Evolutionary conservation across 2,113 vertebrate species (phyloP).

Genomic region (Lycaon pictus): DNA sequence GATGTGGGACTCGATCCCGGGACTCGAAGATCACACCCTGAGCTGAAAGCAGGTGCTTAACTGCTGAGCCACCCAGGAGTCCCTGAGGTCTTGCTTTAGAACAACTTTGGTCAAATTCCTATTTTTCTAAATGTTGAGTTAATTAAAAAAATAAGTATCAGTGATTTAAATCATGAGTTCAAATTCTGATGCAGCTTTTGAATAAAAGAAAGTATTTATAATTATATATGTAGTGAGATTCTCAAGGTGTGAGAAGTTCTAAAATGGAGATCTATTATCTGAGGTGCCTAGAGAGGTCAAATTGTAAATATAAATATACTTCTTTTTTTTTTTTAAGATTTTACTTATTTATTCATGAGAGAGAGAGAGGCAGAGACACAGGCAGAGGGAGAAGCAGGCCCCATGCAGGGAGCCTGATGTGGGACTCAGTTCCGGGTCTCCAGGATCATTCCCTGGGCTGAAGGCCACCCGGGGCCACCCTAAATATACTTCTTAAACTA

Average conservation of each 20-base stretch:
- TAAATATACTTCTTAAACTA: slow-evolving; percentile 2
- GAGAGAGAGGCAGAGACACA: too few relatives aligned
- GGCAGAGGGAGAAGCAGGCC: too few relatives aligned
- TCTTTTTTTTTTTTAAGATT: background rate
- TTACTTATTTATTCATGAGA: too few relatives aligned
- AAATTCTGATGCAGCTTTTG: slow-evolving; percentile 48
- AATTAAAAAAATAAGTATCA: background rate
- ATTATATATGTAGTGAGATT: slow-evolving; percentile 38
- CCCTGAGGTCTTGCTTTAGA: slow-evolving; percentile 25
- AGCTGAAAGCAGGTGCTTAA: too few relatives aligned
- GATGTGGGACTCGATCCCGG: too few relatives aligned
- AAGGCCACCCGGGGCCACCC: too few relatives aligned
- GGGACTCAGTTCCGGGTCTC: too few relatives aligned
- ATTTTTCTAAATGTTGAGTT: background rate
- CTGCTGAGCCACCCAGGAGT: too few relatives aligned
- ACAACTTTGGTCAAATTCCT: slow-evolving; percentile 1
- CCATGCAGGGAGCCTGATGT: too few relatives aligned
- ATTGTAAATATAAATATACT: background rate
- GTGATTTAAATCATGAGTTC: slow-evolving; percentile 48
- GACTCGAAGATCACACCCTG: too few relatives aligned
- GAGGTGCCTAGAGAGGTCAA: slow-evolving; percentile 29
- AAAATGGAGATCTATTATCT: slow-evolving; percentile 23
- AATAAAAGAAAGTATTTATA: slow-evolving; percentile 2
- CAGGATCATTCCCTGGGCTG: too few relatives aligned
- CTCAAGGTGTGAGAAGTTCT: slow-evolving; percentile 36